Evolutionary conservation across 1,140 invertebrate genomes (phyloP).

Genomic region (Caenorhabditis briggsae): DNA sequence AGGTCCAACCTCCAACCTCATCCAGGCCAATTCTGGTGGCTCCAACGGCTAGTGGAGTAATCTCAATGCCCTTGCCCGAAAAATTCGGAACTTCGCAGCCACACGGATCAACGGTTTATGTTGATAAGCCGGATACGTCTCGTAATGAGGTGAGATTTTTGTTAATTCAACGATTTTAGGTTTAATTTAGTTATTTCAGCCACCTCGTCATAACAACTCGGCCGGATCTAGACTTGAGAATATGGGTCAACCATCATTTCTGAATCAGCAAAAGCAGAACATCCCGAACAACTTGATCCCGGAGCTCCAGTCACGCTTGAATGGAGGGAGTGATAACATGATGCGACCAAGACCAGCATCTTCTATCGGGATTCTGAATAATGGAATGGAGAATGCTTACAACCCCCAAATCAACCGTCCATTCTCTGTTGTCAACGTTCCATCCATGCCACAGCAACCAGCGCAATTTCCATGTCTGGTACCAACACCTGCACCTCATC

Average conservation of each 20-base stretch:
- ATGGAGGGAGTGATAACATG: background rate
- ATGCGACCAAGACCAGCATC: constrained; percentile 29
- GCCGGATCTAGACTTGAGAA: too few species aligned
- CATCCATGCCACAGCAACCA: background rate
- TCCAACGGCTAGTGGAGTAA: background rate
- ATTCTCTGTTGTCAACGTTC: constrained; percentile 4
- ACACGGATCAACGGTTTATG: background rate
- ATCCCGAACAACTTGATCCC: background rate
- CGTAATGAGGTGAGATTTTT: background rate
- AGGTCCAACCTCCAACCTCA: background rate
- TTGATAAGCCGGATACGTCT: background rate
- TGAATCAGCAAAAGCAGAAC: background rate
- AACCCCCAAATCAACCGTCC: constrained; percentile 10
- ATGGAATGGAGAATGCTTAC: background rate
- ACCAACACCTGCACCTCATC: constrained; percentile 15
- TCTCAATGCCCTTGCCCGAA: background rate
- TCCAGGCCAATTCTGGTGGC: background rate
- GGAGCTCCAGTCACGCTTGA: background rate
- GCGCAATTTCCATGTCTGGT: constrained; percentile 2
- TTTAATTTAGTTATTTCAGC: background rate
- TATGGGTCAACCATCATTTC: background rate
- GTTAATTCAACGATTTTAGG: background rate
- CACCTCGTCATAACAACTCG: background rate
- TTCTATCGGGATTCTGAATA: constrained; percentile 15
- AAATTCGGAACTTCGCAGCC: background rate